Base-by-base conservation (phyloP, 2,797 vertebrate species). In the Catharus ustulatus region DNA sequence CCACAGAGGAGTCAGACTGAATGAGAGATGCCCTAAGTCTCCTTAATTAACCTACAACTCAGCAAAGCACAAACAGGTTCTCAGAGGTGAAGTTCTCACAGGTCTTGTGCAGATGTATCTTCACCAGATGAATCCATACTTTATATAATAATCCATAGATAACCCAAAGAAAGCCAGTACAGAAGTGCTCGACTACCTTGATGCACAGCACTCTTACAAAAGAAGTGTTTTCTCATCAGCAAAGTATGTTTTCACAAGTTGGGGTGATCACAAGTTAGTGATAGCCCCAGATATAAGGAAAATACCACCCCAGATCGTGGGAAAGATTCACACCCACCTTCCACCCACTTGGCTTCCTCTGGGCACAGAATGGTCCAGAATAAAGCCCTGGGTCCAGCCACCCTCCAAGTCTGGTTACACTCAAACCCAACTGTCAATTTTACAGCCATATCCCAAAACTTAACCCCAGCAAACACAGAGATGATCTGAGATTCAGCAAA, bases 391-490 rank as follows among this genome's bases (percentile, higher is more conserved):
- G 5, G 8, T 62, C 49, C 59, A 76, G 15, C 20, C 54, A 57
- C 17, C 19, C 38, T 69, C 24, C 63, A 46, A 0, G 9, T 45
- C 43, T 42, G 52, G 11, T 13, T 42, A 74, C 22, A 11, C 19
- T 36, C 49, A 34, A 87, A 21, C 26, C 15, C 29, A 38, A 17
- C 8, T 7, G 11, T 6, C 49, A 15, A 3, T 64, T 84, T 61
- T 61, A 57, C 17, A 78, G 54, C 29, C 22, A 15, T 11, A 42
- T 34, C 27, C 18, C 62, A 46, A 54, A 78, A 72, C 6, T 34
- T 49, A 22, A 77, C 42, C n/a, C 16, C 20, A 46, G 45, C 27
- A 62, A 76, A 57, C 30, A 68, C 0, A 0, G 40, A 6, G 57
- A 48, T 30, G 15, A 57, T 18, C 62, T 49, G 58, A 84, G 77